Conservation (phyloP, 2,888 invertebrate species). For the Lacanobia oleracea region DNA sequence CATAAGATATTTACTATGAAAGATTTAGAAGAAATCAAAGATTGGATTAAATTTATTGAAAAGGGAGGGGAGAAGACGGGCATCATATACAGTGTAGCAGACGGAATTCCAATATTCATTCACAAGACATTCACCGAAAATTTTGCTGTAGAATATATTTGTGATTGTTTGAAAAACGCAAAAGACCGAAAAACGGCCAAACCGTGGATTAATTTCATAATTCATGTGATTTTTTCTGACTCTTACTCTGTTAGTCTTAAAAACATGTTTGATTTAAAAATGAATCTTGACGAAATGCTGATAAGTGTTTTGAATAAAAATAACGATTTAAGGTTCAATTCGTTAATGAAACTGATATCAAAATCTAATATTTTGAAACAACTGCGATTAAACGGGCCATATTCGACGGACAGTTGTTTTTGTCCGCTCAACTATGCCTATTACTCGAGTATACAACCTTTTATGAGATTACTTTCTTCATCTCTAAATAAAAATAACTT, state of each 20-base stretch:
- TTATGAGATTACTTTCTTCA: not conserved
- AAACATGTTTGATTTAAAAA: not conserved
- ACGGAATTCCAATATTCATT: not conserved
- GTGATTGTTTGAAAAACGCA: constrained; percentile 2
- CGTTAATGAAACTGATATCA: not conserved
- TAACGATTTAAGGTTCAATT: not conserved
- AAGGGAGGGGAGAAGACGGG: constrained; percentile 1
- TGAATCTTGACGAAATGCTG: not conserved
- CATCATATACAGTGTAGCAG: not conserved
- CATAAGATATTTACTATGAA: not conserved
- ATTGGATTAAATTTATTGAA: not conserved
- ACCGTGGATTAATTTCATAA: not conserved
- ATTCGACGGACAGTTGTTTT: not conserved
- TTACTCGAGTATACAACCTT: not conserved
- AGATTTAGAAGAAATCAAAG: constrained; percentile 2
- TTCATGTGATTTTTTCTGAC: not conserved
- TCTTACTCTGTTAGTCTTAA: not conserved
- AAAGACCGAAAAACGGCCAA: not conserved
- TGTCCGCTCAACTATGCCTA: not conserved
- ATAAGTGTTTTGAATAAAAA: not conserved
- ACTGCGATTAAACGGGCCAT: not conserved
- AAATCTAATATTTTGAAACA: not conserved
- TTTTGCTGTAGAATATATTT: constrained; percentile 1
- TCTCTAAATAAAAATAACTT: not conserved
- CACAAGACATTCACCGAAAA: constrained; percentile 2